phyloP scores from a whole-genome alignment of 2,797 vertebrate genomes.

The Cryptoblepharus egeriae region DNA sequence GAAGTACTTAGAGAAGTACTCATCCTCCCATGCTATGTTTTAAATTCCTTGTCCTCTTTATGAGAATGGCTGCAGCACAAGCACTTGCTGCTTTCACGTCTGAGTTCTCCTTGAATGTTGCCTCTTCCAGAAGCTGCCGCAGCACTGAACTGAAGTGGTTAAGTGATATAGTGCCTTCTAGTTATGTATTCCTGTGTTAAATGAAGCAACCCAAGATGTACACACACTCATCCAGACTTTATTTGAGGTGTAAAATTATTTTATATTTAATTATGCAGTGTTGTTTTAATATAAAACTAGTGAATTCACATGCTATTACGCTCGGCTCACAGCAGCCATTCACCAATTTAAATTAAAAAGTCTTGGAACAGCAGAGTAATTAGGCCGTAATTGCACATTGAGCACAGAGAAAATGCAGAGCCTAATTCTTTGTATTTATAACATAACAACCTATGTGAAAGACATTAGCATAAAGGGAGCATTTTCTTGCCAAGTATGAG shows the following conservation, averaged over 20 bases:
- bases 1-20: neutral
- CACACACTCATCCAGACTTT: neutral
- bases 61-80: neutral
- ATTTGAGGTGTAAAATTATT: slow-evolving; percentile 46
- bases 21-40: neutral
- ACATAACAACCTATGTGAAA: slow-evolving; percentile 59
- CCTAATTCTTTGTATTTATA: slow-evolving; percentile 65
- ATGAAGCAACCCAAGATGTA: neutral
- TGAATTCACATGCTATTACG: slow-evolving; percentile 53
- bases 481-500: slow-evolving; percentile 55
- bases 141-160: neutral
- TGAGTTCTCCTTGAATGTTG: neutral
- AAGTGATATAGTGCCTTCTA: neutral
- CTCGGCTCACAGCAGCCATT: slow-evolving; percentile 57
- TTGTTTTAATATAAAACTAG: slow-evolving; percentile 55
- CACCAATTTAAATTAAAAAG: slow-evolving; percentile 71
- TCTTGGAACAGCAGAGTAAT: slow-evolving; percentile 56
- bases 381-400: slow-evolving; percentile 69
- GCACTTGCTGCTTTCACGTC: neutral
- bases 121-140: neutral
- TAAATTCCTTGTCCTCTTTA: neutral
- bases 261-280: slow-evolving; percentile 47
- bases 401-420: slow-evolving; percentile 61
- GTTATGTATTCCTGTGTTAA: slow-evolving; percentile 18
- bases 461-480: slow-evolving; percentile 54